These are phyloP conservation scores for Drusus annulatus DNA, from an alignment of 1,140 invertebrate species.

Conservation along the genomic window DNA sequence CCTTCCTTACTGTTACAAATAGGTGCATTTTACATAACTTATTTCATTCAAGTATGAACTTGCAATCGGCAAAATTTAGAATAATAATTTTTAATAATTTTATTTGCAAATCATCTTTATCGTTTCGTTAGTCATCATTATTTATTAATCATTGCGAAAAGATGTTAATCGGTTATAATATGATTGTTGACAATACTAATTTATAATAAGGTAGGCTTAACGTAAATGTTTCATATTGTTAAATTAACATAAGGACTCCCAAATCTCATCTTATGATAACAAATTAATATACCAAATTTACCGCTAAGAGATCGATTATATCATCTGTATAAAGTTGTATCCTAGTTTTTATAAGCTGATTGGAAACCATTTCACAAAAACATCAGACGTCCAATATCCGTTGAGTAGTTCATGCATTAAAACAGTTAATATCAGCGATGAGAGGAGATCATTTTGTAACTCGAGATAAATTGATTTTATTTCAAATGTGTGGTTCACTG, in stretches of 20 bases:
- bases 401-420: too few species aligned
- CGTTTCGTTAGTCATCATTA: slow-evolving; percentile 23
- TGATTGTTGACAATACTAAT: slow-evolving; percentile 58
- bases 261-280: slow-evolving; percentile 57
- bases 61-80: slow-evolving; percentile 28
- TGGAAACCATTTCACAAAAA: background rate
- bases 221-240: slow-evolving; percentile 42
- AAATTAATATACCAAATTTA: slow-evolving; percentile 46
- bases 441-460: too few species aligned
- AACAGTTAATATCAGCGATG: too few species aligned
- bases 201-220: slow-evolving; percentile 36
- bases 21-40: slow-evolving; percentile 10
- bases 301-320: slow-evolving; percentile 7
- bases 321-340: background rate
- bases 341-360: slow-evolving; percentile 17
- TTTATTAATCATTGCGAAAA: slow-evolving; percentile 31
- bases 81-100: background rate
- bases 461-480: too few species aligned
- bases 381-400: too few species aligned
- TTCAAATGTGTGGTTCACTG: too few species aligned
- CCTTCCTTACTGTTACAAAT: background rate
- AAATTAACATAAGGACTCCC: slow-evolving; percentile 41
- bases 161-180: slow-evolving; percentile 35
- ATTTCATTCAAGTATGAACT: background rate
- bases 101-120: slow-evolving; percentile 28